A percentile compares a stretch with the other conserved stretches of the same genome.
phyloP scores from a whole-genome alignment of 2,113 vertebrate genomes.

The Pachycephala philippinensis region DNA sequence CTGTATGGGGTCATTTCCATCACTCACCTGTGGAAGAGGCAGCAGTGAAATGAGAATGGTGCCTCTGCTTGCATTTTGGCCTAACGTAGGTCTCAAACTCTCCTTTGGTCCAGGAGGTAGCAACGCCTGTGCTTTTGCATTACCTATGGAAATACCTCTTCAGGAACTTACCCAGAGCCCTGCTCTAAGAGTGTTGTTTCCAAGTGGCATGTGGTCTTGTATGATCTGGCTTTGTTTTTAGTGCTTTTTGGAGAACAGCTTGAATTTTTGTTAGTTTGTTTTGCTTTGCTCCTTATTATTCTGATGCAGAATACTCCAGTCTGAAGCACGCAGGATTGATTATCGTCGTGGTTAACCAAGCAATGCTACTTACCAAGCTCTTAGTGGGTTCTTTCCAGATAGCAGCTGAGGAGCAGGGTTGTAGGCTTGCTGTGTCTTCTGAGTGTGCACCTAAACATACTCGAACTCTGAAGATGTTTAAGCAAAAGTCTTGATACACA shows the following conservation, averaged over 20 bases:
- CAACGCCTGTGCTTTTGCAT: neutral
- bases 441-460: neutral
- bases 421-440: neutral
- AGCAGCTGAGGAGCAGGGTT: neutral
- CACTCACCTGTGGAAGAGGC: neutral
- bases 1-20: neutral
- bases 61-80: neutral
- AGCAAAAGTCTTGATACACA: neutral
- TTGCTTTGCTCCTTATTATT: neutral
- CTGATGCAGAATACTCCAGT: neutral
- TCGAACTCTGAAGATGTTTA: rapidly evolving
- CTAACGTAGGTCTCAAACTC: neutral
- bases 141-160: neutral
- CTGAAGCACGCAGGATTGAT: neutral
- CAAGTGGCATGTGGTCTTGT: neutral
- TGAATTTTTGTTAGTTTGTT: neutral
- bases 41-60: neutral
- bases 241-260: neutral
- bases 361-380: neutral
- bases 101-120: neutral
- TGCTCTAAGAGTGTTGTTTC: neutral
- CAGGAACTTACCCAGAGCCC: neutral
- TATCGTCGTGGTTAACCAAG: neutral
- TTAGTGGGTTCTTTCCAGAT: neutral
- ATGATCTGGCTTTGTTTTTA: neutral